phyloP scores from a whole-genome alignment of 2,888 invertebrate genomes.

The Rhagium mordax region DNA sequence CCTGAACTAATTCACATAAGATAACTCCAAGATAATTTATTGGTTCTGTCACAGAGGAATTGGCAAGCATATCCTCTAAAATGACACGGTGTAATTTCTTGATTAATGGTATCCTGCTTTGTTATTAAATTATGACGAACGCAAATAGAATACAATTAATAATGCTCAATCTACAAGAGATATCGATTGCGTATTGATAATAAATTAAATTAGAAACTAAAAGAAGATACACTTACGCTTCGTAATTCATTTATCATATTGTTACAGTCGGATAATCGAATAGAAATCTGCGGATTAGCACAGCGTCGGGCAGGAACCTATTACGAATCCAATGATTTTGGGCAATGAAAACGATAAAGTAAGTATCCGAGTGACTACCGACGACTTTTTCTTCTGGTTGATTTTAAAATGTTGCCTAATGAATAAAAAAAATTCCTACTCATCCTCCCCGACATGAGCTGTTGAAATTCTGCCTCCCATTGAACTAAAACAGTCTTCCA shows the following conservation, averaged over 20 bases:
- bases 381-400: no score
- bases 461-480: not conserved
- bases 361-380: no score
- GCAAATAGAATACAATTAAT: conserved; percentile 16
- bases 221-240: conserved; percentile 8
- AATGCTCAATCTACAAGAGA: not conserved
- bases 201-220: conserved; percentile 22
- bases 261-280: not conserved
- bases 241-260: not conserved
- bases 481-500: conserved; percentile 13
- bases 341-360: no score
- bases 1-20: conserved; percentile 1
- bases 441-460: not conserved
- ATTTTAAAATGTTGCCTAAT: no score
- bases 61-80: conserved; percentile 16
- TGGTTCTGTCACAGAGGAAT: not conserved
- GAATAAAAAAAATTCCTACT: not conserved
- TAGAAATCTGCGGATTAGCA: not conserved
- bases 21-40: conserved; percentile 10
- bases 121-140: conserved; percentile 24
- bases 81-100: conserved; percentile 15
- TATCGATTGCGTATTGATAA: conserved; percentile 21
- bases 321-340: not conserved
- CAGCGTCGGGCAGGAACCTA: not conserved
- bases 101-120: conserved; percentile 9